Percentiles rank a stretch among this genome's conserved stretches.
phyloP scores from a whole-genome alignment of 2,797 vertebrate species.

The Phaenicophaeus curvirostris region DNA sequence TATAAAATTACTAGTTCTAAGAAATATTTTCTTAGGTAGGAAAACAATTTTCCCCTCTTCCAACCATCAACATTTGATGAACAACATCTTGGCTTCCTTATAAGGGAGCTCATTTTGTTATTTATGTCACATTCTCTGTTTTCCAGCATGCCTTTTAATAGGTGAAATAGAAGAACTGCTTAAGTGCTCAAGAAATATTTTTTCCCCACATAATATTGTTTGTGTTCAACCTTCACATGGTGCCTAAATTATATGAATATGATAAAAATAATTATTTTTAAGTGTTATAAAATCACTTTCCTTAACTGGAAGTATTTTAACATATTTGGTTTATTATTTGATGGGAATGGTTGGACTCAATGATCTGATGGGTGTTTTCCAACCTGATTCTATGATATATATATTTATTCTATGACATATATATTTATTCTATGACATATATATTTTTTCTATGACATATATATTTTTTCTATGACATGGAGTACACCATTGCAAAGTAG shows the following conservation, averaged over 20 bases:
- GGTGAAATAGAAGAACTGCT: neutral
- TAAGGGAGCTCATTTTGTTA: neutral
- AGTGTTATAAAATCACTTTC: neutral
- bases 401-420: too few species aligned
- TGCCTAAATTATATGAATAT: neutral
- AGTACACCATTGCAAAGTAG: neutral
- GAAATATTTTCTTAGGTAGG: neutral
- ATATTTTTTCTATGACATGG: too few species aligned
- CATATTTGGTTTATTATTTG: too few species aligned
- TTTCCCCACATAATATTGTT: neutral
- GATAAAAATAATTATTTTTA: constrained; percentile 12
- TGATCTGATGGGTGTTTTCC: too few species aligned
- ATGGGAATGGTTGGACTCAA: too few species aligned
- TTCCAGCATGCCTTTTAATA: neutral
- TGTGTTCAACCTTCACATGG: neutral
- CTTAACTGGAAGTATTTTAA: neutral
- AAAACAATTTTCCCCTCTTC: neutral
- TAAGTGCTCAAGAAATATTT: neutral
- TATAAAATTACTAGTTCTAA: neutral
- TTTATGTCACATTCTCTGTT: neutral
- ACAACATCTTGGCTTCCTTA: neutral
- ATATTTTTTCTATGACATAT: too few species aligned
- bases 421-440: too few species aligned
- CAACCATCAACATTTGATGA: neutral
- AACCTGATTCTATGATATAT: too few species aligned